phyloP scores from a whole-genome alignment of 2,797 vertebrate species.

The Selene dorsalis region DNA sequence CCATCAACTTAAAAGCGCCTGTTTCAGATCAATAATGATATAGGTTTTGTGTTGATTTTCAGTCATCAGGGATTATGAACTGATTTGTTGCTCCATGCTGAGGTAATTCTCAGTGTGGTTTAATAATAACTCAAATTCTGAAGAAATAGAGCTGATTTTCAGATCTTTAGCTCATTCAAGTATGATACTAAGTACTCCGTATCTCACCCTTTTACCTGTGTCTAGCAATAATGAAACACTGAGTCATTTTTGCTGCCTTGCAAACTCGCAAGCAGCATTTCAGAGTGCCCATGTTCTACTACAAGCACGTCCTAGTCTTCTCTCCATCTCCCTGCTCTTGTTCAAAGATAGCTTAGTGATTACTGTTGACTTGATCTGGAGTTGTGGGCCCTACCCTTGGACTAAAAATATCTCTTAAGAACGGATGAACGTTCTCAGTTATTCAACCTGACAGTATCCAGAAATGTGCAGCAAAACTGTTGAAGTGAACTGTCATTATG shows the following conservation, averaged over 20 bases:
- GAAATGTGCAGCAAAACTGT: neutral
- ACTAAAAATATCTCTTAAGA: slow-evolving; percentile 19
- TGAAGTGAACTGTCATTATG: no score
- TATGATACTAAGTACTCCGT: neutral
- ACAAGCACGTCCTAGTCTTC: slow-evolving; percentile 14
- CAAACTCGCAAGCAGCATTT: slow-evolving; percentile 34
- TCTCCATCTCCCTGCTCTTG: slow-evolving; percentile 8
- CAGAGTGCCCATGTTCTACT: neutral
- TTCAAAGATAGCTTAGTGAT: slow-evolving; percentile 14
- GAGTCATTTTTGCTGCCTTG: slow-evolving; percentile 42
- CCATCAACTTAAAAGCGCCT: slow-evolving; percentile 28
- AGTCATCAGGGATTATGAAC: slow-evolving; percentile 6
- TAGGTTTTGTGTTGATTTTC: slow-evolving; percentile 10
- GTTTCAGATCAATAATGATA: slow-evolving; percentile 29
- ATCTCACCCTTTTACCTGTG: slow-evolving; percentile 11
- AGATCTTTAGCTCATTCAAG: no score
- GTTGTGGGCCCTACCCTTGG: slow-evolving; percentile 10
- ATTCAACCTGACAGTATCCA: slow-evolving; percentile 12
- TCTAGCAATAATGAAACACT: slow-evolving; percentile 8
- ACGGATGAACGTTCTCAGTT: slow-evolving; percentile 28
- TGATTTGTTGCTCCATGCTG: neutral
- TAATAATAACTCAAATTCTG: neutral
- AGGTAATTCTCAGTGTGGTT: neutral
- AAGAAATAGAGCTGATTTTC: neutral
- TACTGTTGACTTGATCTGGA: slow-evolving; percentile 29